Conservation (phyloP, 2,888 invertebrate species). For the Fragum fragum region DNA sequence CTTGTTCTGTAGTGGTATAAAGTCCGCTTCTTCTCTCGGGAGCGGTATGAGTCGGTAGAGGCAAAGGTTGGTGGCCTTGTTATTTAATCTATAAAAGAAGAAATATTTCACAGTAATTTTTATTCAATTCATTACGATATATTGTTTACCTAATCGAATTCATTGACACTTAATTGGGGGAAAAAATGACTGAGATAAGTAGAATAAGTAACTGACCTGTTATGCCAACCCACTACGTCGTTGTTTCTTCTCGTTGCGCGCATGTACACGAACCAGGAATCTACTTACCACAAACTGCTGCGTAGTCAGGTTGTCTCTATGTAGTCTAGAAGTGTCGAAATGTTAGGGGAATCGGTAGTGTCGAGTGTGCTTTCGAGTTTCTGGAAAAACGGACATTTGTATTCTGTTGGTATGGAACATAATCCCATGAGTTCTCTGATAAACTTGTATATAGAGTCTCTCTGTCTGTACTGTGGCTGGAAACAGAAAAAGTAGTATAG, state of each 20-base stretch:
- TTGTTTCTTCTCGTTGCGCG: background rate
- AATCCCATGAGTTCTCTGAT: background rate
- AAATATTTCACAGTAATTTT: background rate
- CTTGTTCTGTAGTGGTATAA: background rate
- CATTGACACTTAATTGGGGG: background rate
- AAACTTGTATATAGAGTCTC: background rate
- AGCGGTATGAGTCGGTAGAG: background rate
- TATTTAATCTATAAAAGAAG: background rate
- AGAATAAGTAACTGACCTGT: background rate
- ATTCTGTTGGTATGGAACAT: slow-evolving; percentile 34
- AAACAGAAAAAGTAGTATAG: too few relatives aligned
- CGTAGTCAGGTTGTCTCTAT: background rate
- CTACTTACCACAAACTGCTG: background rate
- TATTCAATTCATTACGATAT: background rate
- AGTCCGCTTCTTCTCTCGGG: background rate
- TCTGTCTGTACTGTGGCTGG: slow-evolving; percentile 2
- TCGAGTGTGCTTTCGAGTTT: slow-evolving; percentile 16
- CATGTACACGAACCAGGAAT: background rate
- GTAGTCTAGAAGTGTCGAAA: background rate
- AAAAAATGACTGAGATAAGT: background rate
- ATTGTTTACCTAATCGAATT: background rate
- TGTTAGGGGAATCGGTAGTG: background rate
- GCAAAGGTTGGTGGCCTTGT: slow-evolving; percentile 2
- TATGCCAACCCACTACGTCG: slow-evolving; percentile 7
- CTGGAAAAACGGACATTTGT: slow-evolving; percentile 41